Conservation (phyloP, 1,140 invertebrate species). For the Drosophila ficusphila region DNA sequence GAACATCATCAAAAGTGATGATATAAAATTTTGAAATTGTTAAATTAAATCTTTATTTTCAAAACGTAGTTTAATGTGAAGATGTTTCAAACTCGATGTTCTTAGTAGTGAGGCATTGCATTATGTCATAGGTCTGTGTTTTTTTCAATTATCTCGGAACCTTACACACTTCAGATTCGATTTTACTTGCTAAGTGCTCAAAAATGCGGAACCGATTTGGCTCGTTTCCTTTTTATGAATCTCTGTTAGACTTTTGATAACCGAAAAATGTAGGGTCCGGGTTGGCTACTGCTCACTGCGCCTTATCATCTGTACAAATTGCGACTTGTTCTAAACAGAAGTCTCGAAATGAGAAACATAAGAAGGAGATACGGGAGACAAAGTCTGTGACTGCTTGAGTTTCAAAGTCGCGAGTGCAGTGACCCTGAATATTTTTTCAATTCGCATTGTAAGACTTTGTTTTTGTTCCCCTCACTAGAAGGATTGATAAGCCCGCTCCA, state of each 20-base stretch:
- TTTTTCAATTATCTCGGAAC: neutral
- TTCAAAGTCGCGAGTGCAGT: slow-evolving; percentile 53
- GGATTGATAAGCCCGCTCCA: slow-evolving; percentile 17
- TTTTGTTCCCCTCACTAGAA: neutral
- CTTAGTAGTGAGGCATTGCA: neutral
- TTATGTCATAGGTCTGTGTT: neutral
- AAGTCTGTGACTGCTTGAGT: neutral
- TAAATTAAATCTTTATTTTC: too few relatives aligned
- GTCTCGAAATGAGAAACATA: neutral
- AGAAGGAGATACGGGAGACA: neutral
- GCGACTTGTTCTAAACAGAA: slow-evolving; percentile 10
- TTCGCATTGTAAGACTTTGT: neutral
- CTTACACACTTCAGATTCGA: neutral
- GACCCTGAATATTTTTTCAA: slow-evolving; percentile 55
- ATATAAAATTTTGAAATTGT: too few relatives aligned
- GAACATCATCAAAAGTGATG: too few relatives aligned
- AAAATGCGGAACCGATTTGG: slow-evolving; percentile 12
- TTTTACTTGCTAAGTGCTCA: slow-evolving; percentile 1
- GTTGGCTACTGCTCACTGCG: neutral
- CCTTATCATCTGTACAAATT: slow-evolving; percentile 25
- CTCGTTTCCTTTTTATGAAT: slow-evolving; percentile 1
- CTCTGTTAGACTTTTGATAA: slow-evolving; percentile 12
- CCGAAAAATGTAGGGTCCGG: neutral
- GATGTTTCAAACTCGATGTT: too few relatives aligned
- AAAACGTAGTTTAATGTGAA: too few relatives aligned